phyloP scores from a whole-genome alignment of 2,113 vertebrate species.

The Beaufortia kweichowensis region DNA sequence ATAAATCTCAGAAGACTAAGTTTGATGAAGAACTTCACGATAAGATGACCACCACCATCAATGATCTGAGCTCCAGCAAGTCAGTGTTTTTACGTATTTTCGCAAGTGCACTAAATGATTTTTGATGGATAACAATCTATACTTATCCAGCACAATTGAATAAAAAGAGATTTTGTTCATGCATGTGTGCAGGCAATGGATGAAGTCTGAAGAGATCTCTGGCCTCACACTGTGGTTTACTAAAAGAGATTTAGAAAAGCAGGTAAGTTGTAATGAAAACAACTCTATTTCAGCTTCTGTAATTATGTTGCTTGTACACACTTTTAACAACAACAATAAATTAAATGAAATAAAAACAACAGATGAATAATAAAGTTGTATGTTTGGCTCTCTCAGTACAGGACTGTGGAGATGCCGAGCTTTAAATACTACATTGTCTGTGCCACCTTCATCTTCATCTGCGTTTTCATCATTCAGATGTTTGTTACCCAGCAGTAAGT shows the following conservation, averaged over 20 bases:
- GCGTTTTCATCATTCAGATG: slow-evolving; percentile 88
- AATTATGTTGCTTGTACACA: no score
- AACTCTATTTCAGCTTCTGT: neutral
- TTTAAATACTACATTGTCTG: slow-evolving; percentile 87
- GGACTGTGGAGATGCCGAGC: slow-evolving; percentile 83
- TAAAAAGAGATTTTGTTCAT: neutral
- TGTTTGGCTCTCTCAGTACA: slow-evolving; percentile 78
- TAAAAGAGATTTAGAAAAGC: slow-evolving; percentile 88
- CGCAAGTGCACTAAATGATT: neutral
- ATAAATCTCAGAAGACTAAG: slow-evolving; percentile 87
- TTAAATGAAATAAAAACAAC: no score
- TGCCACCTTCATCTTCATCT: slow-evolving; percentile 85
- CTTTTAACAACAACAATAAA: neutral
- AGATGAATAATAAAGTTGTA: neutral
- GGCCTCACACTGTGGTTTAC: slow-evolving; percentile 85
- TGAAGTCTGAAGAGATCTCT: slow-evolving; percentile 84
- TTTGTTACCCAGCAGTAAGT: slow-evolving; percentile 82
- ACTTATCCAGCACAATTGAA: neutral
- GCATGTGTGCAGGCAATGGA: slow-evolving; percentile 80
- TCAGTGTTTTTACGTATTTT: slow-evolving; percentile 61
- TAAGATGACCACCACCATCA: slow-evolving; percentile 92
- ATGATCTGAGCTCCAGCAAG: slow-evolving; percentile 90
- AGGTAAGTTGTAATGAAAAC: slow-evolving; percentile 74
- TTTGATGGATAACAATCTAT: no score
- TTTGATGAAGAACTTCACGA: slow-evolving; percentile 91